Conservation (phyloP, 2,113 vertebrate species). For the Pagrus major region DNA sequence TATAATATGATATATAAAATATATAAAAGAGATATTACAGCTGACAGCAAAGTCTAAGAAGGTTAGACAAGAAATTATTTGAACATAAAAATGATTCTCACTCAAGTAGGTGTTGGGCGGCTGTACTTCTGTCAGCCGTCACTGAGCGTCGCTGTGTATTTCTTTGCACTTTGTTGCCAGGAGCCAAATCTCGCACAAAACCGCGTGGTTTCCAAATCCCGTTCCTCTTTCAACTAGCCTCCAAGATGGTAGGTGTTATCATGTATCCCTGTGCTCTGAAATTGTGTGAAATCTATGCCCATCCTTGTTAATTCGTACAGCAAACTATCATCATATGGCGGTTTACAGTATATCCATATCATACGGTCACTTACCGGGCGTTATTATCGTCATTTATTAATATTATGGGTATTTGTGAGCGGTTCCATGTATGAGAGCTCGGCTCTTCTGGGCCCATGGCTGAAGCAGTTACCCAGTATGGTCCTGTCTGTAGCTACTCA, state of each 20-base stretch:
- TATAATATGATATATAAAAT: no score
- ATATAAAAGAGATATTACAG: no score
- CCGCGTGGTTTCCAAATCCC: slow-evolving; percentile 72
- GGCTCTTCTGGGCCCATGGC: slow-evolving; percentile 26
- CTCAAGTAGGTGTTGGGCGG: no score
- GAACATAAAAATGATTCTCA: no score
- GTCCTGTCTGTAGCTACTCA: fast-evolving
- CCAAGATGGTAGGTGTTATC: slow-evolving; percentile 84
- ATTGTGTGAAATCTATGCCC: slow-evolving; percentile 56
- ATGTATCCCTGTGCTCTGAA: background rate
- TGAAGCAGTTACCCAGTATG: background rate
- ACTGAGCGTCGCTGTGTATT: slow-evolving; percentile 61
- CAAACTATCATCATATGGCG: background rate
- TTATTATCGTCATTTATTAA: background rate
- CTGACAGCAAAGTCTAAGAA: no score
- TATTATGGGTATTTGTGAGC: background rate
- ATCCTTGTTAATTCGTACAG: slow-evolving; percentile 45
- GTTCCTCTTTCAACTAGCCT: slow-evolving; percentile 81
- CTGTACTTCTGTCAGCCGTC: background rate
- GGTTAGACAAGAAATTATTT: no score
- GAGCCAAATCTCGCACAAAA: slow-evolving; percentile 76
- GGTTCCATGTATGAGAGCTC: background rate
- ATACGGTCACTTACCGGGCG: fast-evolving
- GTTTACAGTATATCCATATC: fast-evolving
- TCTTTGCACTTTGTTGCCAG: slow-evolving; percentile 5